Percentiles rank a stretch among this genome's conserved stretches.
Conservation (phyloP, 2,113 vertebrate genomes). For the Siniperca knerii region DNA sequence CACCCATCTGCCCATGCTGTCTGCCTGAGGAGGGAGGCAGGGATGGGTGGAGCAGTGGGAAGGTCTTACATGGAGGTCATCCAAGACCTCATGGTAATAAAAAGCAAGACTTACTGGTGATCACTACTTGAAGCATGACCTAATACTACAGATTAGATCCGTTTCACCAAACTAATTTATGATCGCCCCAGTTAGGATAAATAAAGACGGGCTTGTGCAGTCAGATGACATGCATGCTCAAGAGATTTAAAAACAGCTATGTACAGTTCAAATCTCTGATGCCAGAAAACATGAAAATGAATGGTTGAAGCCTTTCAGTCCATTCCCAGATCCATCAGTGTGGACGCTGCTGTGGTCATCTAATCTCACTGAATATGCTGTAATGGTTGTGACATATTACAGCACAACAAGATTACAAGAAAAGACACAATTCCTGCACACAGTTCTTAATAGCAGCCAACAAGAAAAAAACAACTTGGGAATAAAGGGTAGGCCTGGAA, state of each 20-base stretch:
- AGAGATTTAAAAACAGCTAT: neutral
- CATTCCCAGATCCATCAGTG: neutral
- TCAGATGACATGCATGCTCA: too few species aligned
- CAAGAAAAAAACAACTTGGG: too few species aligned
- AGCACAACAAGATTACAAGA: neutral
- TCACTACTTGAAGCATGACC: neutral
- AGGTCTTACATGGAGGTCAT: slow-evolving; percentile 42
- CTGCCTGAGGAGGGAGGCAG: slow-evolving; percentile 4
- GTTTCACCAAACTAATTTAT: neutral
- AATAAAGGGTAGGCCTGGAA: neutral
- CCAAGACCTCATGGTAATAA: slow-evolving; percentile 7
- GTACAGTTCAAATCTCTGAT: neutral
- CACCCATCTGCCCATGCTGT: slow-evolving; percentile 56
- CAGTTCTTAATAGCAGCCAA: neutral
- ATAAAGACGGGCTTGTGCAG: neutral
- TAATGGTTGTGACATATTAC: too few species aligned
- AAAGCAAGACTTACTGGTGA: neutral
- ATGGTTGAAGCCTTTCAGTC: neutral
- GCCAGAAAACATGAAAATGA: neutral
- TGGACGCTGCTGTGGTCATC: neutral
- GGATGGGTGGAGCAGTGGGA: neutral
- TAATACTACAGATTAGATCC: slow-evolving; percentile 14
- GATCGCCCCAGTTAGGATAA: neutral
- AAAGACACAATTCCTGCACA: neutral
- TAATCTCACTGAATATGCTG: neutral